Conservation (phyloP, 2,888 invertebrate species). For the Eristalinus sepulchralis region DNA sequence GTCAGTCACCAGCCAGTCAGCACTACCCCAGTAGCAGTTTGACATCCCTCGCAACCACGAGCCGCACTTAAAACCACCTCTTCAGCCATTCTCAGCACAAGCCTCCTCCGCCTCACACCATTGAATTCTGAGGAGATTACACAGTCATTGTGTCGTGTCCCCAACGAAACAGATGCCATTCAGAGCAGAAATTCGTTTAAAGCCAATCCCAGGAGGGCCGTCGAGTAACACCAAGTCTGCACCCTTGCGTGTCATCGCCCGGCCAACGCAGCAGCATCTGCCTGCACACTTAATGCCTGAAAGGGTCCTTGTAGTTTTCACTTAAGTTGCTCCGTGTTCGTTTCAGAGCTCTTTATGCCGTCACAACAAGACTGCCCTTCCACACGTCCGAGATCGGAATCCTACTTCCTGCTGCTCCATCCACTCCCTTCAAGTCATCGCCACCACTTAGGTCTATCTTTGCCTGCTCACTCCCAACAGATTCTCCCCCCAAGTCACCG, state of each 20-base stretch:
- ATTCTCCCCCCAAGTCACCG: slow-evolving; percentile 5
- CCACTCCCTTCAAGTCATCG: background rate
- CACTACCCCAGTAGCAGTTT: no score
- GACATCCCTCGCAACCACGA: no score
- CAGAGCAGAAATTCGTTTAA: background rate
- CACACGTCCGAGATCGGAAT: background rate
- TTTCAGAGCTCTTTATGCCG: background rate
- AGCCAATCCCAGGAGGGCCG: background rate
- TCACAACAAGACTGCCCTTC: background rate
- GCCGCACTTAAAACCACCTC: no score
- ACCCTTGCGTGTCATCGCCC: background rate
- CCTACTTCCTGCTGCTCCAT: background rate
- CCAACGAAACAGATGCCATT: background rate
- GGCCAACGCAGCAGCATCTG: background rate
- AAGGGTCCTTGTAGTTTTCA: background rate
- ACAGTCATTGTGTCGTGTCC: background rate
- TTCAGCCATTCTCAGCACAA: no score
- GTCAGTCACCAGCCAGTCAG: no score
- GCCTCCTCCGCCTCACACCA: background rate
- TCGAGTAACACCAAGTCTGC: background rate
- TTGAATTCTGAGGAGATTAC: background rate
- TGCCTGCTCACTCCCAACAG: background rate
- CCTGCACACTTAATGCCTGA: background rate
- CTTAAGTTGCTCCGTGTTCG: background rate
- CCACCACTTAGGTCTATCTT: slow-evolving; percentile 39